Percentiles rank a stretch among this genome's conserved stretches.
Conservation (phyloP, 1,140 invertebrate genomes). For the Holotrichia oblita region DNA sequence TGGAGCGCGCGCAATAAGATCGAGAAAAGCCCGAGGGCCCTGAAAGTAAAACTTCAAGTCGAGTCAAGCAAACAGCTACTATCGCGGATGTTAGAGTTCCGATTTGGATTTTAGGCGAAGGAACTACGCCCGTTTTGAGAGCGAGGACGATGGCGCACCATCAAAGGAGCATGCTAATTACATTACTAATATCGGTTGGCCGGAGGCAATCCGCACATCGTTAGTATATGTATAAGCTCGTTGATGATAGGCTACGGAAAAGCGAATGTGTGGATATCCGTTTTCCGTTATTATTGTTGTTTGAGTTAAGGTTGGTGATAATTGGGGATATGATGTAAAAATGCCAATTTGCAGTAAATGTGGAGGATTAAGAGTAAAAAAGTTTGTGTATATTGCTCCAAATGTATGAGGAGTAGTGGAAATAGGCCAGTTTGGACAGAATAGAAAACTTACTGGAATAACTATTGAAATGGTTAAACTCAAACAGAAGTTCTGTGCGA, state of each 20-base stretch:
- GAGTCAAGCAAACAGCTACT: neutral
- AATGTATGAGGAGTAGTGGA: too few relatives aligned
- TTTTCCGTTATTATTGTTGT: neutral
- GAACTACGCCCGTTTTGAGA: too few relatives aligned
- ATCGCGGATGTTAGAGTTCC: neutral
- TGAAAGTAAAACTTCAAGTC: neutral
- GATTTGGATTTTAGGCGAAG: neutral
- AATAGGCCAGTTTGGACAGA: too few relatives aligned
- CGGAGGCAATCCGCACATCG: neutral
- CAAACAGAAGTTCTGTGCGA: too few relatives aligned
- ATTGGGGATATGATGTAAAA: too few relatives aligned
- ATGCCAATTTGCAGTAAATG: too few relatives aligned
- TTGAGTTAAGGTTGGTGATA: neutral
- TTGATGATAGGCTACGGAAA: neutral
- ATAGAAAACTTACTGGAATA: too few relatives aligned
- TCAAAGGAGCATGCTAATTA: neutral
- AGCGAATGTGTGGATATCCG: neutral
- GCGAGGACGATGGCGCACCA: neutral
- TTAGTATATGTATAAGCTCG: neutral
- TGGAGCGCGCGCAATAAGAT: neutral
- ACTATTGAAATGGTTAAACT: too few relatives aligned
- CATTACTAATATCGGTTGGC: constrained; percentile 3
- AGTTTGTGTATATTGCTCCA: too few relatives aligned
- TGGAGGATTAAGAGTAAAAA: too few relatives aligned
- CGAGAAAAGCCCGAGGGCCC: neutral